A percentile compares a stretch with the other conserved stretches of the same genome.
Evolutionary conservation across 2,113 vertebrate genomes (phyloP).

Genomic region (Cyphomyrus plagiostoma): DNA sequence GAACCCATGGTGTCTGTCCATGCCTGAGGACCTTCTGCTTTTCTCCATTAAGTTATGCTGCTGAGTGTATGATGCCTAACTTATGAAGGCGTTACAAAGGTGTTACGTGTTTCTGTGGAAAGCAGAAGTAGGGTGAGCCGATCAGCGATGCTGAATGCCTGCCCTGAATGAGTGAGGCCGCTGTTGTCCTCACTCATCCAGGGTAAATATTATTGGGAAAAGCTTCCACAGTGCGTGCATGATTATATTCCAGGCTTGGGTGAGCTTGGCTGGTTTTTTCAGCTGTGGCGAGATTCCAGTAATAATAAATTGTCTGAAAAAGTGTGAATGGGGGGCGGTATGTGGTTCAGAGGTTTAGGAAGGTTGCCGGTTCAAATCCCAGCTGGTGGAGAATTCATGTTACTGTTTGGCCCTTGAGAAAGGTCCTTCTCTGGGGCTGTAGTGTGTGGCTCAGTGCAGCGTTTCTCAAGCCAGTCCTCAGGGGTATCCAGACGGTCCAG

Average conservation of each 20-base stretch:
- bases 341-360: background rate
- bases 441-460: background rate
- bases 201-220: background rate
- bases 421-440: background rate
- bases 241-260: background rate
- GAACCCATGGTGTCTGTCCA: background rate
- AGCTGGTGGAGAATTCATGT: background rate
- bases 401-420: background rate
- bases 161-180: background rate
- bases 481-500: background rate
- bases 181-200: background rate
- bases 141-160: background rate
- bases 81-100: background rate
- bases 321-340: background rate
- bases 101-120: background rate
- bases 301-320: background rate
- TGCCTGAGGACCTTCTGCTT: background rate
- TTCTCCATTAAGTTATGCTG: background rate
- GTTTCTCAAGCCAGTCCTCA: background rate
- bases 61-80: background rate
- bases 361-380: background rate
- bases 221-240: background rate
- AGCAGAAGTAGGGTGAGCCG: background rate
- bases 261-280: background rate
- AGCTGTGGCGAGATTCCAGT: background rate